Base-by-base conservation (phyloP, 2,888 invertebrate species). In the Dynastes tityus region DNA sequence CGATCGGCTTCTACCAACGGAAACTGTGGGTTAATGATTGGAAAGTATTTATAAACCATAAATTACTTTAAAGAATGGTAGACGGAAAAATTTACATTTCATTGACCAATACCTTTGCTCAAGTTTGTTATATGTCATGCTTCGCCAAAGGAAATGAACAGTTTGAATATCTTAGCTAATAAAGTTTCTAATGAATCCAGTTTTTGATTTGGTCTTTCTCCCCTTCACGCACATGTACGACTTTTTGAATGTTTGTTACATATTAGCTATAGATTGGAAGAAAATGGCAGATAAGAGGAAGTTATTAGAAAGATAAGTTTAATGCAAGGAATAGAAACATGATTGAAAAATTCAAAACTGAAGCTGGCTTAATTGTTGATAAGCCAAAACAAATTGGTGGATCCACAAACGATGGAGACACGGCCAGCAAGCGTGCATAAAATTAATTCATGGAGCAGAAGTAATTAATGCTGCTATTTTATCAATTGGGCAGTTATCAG, bases 391-490 rank as follows among this genome's bases (percentile, higher is more conserved):
- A 71, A 22, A 53, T 22, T 32, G n/a, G n/a, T 55, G 71, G 29
- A 32, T 53, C 29, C 16, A 53, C 53, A n/a, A 71, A 55, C 53
- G 53, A 22, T 11, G 55, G 29, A 11, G 53, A 71, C 9, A 71
- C 55, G 40, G 67, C 51, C 76, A 32, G 45, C 76, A 6, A 87
- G 85, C 3, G 64, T 86, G 78, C 86, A 85, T 78, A 85, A 85
- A 81, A 79, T 86, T 86, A 67, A 79, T 85, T 5, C 86, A 87
- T 82, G 85, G 85, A 2, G 63, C 83, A 11, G 58, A 58, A 53
- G 77, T 86, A 5, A 84, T 86, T 29, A 61, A 49, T 1, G 51
- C 53, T 32, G 58, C 63, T 11, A 40, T 78, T 67, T 37, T 80
- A n/a, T 73, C 76, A 32, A 80, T 79, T 32, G 79, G 78, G 0